phyloP scores from a whole-genome alignment of 2,113 vertebrate species.

The Toxostoma redivivum region DNA sequence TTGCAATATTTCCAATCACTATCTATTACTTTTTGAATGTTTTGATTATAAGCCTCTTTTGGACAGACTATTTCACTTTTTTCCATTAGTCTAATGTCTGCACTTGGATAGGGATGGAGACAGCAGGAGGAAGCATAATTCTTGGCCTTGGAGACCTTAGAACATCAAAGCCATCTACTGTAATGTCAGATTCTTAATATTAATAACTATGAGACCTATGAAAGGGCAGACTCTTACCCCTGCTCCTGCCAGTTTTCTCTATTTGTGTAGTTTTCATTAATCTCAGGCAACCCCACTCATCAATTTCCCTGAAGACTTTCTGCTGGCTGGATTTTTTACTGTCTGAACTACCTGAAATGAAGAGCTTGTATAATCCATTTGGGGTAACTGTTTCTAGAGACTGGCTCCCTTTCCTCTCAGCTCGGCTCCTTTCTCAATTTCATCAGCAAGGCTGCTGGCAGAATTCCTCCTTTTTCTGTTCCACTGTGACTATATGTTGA shows the following conservation, averaged over 20 bases:
- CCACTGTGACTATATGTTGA: neutral
- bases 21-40: neutral
- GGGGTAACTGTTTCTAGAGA: neutral
- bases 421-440: neutral
- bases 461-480: neutral
- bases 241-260: neutral
- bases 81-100: neutral
- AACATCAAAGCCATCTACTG: neutral
- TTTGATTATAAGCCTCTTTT: neutral
- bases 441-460: neutral
- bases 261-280: neutral
- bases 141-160: neutral
- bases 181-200: neutral
- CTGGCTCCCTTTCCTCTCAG: neutral
- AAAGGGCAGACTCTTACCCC: neutral
- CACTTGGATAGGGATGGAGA: neutral
- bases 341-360: neutral
- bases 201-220: neutral
- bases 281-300: neutral
- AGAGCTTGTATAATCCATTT: neutral
- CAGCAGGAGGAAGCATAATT: neutral
- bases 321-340: neutral
- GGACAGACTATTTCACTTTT: neutral
- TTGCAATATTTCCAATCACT: neutral
- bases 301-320: neutral